A percentile compares a stretch with the other conserved stretches of the same genome.
These are phyloP conservation scores for Palythoa caribaeorum DNA, from an alignment of 92 coral and sea anemone genomes.

Conservation along the genomic window DNA sequence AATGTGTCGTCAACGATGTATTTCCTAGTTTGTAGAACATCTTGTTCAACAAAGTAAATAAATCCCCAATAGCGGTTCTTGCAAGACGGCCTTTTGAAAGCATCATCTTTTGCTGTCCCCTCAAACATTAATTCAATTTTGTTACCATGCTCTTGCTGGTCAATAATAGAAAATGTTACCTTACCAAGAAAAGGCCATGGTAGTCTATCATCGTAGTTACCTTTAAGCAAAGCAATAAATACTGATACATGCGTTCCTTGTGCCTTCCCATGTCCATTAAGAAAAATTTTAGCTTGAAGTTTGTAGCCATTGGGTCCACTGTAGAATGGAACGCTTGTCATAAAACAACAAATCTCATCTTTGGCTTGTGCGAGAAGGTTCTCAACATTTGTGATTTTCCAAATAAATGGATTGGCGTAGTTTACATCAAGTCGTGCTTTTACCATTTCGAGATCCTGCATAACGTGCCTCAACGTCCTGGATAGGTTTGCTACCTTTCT, in stretches of 20 bases:
- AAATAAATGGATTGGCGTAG: too few relatives aligned
- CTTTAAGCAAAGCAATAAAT: neutral
- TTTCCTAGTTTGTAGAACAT: too few relatives aligned
- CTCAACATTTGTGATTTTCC: neutral
- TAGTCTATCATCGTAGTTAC: neutral
- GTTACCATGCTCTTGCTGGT: neutral
- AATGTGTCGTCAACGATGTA: too few relatives aligned
- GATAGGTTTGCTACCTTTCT: neutral
- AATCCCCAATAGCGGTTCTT: too few relatives aligned
- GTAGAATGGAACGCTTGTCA: neutral
- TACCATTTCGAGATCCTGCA: neutral
- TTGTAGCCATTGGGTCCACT: neutral
- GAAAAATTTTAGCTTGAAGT: neutral
- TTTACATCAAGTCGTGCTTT: too few relatives aligned
- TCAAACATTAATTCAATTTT: neutral
- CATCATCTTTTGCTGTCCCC: neutral
- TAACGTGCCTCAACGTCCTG: neutral
- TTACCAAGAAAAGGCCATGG: conserved; percentile 1
- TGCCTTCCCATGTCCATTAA: neutral
- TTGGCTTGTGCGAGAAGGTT: neutral
- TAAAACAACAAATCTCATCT: too few relatives aligned
- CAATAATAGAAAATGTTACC: neutral
- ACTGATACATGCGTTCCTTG: neutral
- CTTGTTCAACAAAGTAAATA: too few relatives aligned
- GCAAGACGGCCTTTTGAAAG: neutral